Conservation (phyloP, 2,888 invertebrate genomes). For the Erpobdella octoculata region DNA sequence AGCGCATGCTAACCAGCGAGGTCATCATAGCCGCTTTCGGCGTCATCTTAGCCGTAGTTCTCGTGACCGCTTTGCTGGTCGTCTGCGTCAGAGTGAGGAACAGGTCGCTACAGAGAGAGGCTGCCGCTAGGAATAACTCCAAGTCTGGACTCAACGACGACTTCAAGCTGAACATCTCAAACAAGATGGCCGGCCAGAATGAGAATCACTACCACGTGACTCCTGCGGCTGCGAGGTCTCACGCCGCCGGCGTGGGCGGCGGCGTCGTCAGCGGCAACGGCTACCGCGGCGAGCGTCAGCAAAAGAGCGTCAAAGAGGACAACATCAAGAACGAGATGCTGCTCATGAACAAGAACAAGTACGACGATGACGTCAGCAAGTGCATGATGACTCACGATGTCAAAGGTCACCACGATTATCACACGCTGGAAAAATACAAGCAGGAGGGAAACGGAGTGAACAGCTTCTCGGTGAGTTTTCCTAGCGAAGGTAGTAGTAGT, state of each 20-base stretch:
- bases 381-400: too few species aligned
- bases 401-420: neutral
- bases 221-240: neutral
- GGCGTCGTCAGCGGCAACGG: too few species aligned
- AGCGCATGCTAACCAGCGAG: neutral
- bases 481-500: neutral
- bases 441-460: conserved; percentile 6
- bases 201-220: conserved; percentile 21
- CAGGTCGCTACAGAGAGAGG: neutral
- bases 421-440: conserved; percentile 20
- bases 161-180: neutral
- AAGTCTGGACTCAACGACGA: conserved; percentile 7
- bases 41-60: neutral
- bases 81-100: neutral
- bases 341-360: neutral
- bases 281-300: too few species aligned
- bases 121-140: conserved; percentile 13
- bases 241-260: neutral
- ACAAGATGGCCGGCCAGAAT: conserved; percentile 5
- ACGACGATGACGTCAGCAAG: conserved; percentile 8
- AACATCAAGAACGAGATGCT: conserved; percentile 23
- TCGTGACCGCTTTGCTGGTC: neutral
- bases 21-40: neutral
- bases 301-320: conserved; percentile 19
- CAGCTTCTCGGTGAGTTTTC: conserved; percentile 13